A percentile compares a stretch with the other conserved stretches of the same genome.
Conservation (phyloP, 1,140 invertebrate genomes). For the Triops cancriformis region DNA sequence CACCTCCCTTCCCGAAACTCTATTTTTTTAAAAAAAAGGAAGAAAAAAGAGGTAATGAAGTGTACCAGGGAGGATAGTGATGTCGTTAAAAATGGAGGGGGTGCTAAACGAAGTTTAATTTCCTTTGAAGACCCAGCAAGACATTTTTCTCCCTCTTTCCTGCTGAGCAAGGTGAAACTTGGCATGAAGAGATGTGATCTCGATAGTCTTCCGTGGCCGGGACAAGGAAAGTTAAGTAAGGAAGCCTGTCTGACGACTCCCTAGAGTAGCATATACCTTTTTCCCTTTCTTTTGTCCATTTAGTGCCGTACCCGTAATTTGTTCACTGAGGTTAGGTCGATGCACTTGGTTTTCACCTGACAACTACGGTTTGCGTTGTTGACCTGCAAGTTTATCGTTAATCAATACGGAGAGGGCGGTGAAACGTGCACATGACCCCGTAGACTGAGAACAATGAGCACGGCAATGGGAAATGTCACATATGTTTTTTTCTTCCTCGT, state of each 20-base stretch:
- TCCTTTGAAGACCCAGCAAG: background rate
- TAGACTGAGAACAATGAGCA: background rate
- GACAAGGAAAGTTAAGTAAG: background rate
- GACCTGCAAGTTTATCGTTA: slow-evolving; percentile 13
- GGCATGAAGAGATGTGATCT: background rate
- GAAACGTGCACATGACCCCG: background rate
- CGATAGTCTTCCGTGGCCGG: background rate
- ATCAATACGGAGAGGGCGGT: background rate
- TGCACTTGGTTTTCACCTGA: slow-evolving; percentile 1
- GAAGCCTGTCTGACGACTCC: background rate
- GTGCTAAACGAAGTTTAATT: background rate
- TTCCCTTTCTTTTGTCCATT: background rate
- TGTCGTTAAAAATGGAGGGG: background rate
- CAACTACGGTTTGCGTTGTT: background rate
- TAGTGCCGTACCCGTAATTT: background rate
- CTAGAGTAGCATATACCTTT: background rate
- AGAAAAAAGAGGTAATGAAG: background rate
- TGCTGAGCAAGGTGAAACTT: background rate
- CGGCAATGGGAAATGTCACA: background rate
- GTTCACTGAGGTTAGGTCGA: background rate
- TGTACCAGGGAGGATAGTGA: background rate
- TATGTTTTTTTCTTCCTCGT: background rate
- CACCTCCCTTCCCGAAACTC: background rate
- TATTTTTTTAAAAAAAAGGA: background rate
- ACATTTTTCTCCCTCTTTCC: background rate